These are phyloP conservation scores for Notothenia rossii DNA, from an alignment of 2,113 vertebrate genomes.

Conservation along the genomic window DNA sequence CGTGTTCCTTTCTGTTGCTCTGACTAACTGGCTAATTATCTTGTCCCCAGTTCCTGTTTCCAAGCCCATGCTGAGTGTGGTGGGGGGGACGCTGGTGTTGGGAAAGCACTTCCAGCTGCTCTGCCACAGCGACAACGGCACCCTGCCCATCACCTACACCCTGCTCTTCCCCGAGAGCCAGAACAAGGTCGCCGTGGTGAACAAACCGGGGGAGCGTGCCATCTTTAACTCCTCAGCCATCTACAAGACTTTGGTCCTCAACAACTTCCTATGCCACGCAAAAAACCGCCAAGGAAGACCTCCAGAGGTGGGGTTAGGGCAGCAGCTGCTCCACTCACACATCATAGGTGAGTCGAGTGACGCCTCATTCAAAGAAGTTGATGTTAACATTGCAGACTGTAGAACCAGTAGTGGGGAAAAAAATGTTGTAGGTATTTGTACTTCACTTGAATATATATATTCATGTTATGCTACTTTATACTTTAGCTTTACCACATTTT, in stretches of 20 bases:
- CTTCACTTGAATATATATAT: too few relatives aligned
- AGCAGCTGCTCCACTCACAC: conserved; percentile 22
- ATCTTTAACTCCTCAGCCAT: conserved; percentile 70
- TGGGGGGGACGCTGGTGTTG: conserved; percentile 66
- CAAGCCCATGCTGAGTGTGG: conserved; percentile 58
- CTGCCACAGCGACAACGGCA: conserved; percentile 73
- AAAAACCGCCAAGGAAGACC: conserved; percentile 18
- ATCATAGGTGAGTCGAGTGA: conserved; percentile 72
- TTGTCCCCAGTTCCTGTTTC: conserved; percentile 67
- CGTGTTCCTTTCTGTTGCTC: not conserved
- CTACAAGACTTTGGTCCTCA: conserved; percentile 39
- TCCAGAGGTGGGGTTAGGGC: not conserved
- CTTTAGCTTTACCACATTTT: too few relatives aligned
- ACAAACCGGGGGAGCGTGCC: conserved; percentile 31
- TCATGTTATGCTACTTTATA: too few relatives aligned
- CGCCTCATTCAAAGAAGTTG: not conserved
- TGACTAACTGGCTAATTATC: conserved; percentile 8
- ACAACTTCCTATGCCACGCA: conserved; percentile 58
- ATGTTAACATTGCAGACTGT: not conserved
- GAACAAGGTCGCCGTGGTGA: rapidly evolving
- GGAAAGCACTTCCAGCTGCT: conserved; percentile 72
- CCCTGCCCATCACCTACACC: conserved; percentile 74
- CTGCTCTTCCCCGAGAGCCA: not conserved
- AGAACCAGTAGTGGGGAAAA: not conserved
- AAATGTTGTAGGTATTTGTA: too few relatives aligned